A percentile compares a stretch with the other conserved stretches of the same genome.
These are phyloP conservation scores for Dolomedes plantarius DNA, from an alignment of 2,888 invertebrate genomes.

Conservation along the genomic window DNA sequence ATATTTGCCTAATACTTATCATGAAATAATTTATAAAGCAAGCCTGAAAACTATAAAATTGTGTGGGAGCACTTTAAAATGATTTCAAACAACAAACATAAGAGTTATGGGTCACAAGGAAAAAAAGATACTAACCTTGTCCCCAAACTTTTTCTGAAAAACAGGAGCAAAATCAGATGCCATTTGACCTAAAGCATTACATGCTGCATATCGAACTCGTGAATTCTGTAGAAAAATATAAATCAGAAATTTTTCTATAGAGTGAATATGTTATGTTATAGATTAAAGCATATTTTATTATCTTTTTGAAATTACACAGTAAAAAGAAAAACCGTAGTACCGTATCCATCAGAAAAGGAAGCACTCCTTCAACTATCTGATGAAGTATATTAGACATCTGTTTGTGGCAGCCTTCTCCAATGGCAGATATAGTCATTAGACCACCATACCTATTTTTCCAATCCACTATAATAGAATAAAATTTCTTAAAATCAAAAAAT, in stretches of 20 bases:
- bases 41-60: too few species aligned
- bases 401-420: slow-evolving; percentile 98
- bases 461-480: slow-evolving; percentile 47
- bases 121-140: slow-evolving; percentile 80
- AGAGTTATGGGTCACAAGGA: too few species aligned
- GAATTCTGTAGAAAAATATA: slow-evolving; percentile 83
- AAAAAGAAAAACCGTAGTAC: slow-evolving; percentile 79
- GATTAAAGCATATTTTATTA: not conserved
- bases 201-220: slow-evolving; percentile 95
- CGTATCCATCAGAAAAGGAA: slow-evolving; percentile 89
- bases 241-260: slow-evolving; percentile 4
- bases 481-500: too few species aligned
- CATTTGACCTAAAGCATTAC: slow-evolving; percentile 99
- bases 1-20: too few species aligned
- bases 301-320: too few species aligned
- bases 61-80: too few species aligned
- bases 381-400: slow-evolving; percentile 97
- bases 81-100: too few species aligned
- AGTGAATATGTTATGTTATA: not conserved
- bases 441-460: slow-evolving; percentile 85
- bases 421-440: slow-evolving; percentile 98
- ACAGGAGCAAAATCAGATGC: slow-evolving; percentile 97
- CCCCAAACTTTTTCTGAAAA: slow-evolving; percentile 98
- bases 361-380: slow-evolving; percentile 92
- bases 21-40: too few species aligned